phyloP scores from a whole-genome alignment of 2,797 vertebrate genomes.

The Podarcis siculus region DNA sequence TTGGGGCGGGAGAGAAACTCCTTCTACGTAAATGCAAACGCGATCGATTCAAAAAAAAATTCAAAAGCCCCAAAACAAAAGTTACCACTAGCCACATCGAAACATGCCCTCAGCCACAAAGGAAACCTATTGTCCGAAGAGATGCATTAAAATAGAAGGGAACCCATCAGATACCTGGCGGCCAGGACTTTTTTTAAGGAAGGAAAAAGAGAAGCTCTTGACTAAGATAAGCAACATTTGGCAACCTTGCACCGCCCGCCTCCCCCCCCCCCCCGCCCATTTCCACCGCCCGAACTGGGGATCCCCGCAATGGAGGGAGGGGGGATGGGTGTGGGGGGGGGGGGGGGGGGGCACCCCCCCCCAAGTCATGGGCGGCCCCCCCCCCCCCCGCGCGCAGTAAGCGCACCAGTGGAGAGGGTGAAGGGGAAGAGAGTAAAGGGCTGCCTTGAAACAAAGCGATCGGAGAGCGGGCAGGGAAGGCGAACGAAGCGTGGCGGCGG shows the following conservation, averaged over 20 bases:
- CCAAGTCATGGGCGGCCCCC: background rate
- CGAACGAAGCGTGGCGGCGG: background rate
- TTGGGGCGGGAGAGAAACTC: background rate
- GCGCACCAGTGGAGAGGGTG: background rate
- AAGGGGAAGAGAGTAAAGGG: no score
- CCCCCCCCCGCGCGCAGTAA: background rate
- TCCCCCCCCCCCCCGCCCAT: no score
- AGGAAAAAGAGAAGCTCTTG: background rate
- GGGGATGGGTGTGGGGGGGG: no score
- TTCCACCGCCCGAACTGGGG: no score
- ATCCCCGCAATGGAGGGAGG: no score
- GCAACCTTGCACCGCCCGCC: no score
- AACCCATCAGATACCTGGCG: background rate
- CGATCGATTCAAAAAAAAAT: background rate
- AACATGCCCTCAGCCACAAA: background rate
- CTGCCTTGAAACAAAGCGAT: background rate
- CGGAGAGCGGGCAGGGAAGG: background rate
- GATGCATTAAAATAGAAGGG: background rate
- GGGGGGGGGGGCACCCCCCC: background rate
- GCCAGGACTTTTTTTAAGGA: background rate
- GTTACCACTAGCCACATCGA: background rate
- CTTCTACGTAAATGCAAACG: background rate
- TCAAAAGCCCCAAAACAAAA: background rate
- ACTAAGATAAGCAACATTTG: background rate
- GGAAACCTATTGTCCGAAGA: background rate